Percentiles rank a stretch among this genome's conserved stretches.
These are phyloP conservation scores for Scaptomyza hsui DNA, from an alignment of 1,140 invertebrate genomes.

Conservation along the genomic window DNA sequence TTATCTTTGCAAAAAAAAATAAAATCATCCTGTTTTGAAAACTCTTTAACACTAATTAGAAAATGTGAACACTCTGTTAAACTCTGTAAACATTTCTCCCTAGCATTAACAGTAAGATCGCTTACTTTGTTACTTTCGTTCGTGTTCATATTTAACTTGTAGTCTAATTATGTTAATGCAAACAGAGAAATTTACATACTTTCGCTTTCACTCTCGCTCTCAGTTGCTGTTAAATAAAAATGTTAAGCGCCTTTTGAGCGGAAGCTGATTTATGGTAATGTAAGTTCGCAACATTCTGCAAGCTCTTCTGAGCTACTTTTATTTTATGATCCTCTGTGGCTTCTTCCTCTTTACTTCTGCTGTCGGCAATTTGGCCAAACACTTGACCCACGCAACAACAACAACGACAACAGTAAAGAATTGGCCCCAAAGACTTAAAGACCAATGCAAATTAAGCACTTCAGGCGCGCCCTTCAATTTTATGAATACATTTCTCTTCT, in stretches of 20 bases:
- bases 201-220: background rate
- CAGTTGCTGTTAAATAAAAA: background rate
- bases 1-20: too few species aligned
- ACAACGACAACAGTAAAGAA: background rate
- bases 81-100: too few species aligned
- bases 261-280: constrained; percentile 11
- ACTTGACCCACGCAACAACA: constrained; percentile 8
- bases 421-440: constrained; percentile 11
- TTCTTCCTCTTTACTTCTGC: constrained; percentile 2
- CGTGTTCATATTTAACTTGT: too few species aligned
- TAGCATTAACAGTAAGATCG: too few species aligned
- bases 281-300: background rate
- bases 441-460: constrained; percentile 31
- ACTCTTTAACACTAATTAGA: too few species aligned
- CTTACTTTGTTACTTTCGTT: too few species aligned
- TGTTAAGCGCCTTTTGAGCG: background rate
- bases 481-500: constrained; percentile 12
- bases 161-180: background rate
- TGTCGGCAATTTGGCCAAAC: constrained; percentile 2
- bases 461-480: constrained; percentile 34
- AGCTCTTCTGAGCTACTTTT: background rate
- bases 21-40: too few species aligned
- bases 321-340: background rate
- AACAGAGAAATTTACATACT: background rate
- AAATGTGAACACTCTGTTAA: too few species aligned